Evolutionary conservation across 1,140 invertebrate species (phyloP).

Genomic region (Caenorhabditis elegans): WBcel235 BX284605.5:10724501-10725000

Average conservation of each 20-base stretch:
- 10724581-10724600: background rate
- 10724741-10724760: background rate
- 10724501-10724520: too few relatives aligned
- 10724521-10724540: too few relatives aligned
- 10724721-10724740: constrained; percentile 22
- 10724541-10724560: too few relatives aligned
- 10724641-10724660: background rate
- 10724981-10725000: background rate
- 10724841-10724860: background rate
- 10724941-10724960: background rate
- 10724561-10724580: background rate
- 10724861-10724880: background rate
- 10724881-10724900: background rate
- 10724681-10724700: background rate
- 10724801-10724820: constrained; percentile 9
- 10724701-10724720: background rate
- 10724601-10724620: constrained; percentile 26
- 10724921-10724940: background rate
- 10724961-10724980: background rate
- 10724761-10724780: background rate
- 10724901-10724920: background rate
- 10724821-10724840: background rate
- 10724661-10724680: background rate
- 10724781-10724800: background rate
- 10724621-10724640: constrained; percentile 2